Evolutionary conservation across 2,888 invertebrate genomes (phyloP), one percentile per base, ranked within the genome.

Genomic region (Scotopteryx bipunctaria): DNA sequence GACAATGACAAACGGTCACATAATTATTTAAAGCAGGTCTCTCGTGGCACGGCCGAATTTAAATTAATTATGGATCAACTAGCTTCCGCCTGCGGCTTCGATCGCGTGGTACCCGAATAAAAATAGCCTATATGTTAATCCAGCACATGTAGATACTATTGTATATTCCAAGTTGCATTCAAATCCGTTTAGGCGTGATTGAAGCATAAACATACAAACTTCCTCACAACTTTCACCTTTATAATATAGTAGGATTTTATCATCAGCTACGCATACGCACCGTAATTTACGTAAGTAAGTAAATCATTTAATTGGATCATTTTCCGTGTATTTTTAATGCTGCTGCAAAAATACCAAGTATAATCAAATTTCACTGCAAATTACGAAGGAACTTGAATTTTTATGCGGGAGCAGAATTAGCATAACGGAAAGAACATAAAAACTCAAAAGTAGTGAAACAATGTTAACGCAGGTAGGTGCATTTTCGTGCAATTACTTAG

Each of bases 241-340:
- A n/a, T n/a, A n/a, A n/a, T n/a, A n/a, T n/a, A n/a, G n/a, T n/a
- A n/a, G n/a, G n/a, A n/a, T 33, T 45, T 33, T 44, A 29, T 19
- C 6, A n/a, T 9, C n/a, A 64, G 62, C 27, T 11, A 9, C 27
- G 25, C 25, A 25, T 63, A 67, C 61, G 44, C 55, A 61, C 54
- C 40, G 41, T 14, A 21, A 65, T 63, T 63, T 27, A 38, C 17
- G 15, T 27, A 25, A 11, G 27, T 8, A 1, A 27, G 11, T 25
- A 27, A 27, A 9, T 11, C 1, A 27, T 27, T 27, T 27, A 4
- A 5, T 9, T 3, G 3, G 27, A 5, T 2, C 6, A 23, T 9
- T 27, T 27, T 25, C 25, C 25, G 25, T 3, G 9, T 25, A n/a
- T 25, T 25, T 25, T n/a, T n/a, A 25, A 8, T 8, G 25, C n/a